Base-by-base conservation (phyloP, 2,113 vertebrate genomes). In the Entomyzon cyanotis region DNA sequence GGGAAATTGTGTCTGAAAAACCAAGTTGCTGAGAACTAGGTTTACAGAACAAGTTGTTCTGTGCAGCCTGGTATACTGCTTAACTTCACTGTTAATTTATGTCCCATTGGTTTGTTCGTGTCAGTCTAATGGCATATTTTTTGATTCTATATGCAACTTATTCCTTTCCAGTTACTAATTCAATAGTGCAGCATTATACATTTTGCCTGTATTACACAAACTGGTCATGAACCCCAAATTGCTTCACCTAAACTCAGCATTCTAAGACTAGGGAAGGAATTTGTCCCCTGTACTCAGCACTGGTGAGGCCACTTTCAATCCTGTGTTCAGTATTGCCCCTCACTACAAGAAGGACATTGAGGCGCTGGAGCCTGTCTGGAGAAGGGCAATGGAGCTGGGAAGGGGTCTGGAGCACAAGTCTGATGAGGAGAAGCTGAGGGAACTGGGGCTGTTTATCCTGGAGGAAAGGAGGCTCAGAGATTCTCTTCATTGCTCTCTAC, bases 291-390 rank as follows among this genome's bases (percentile, higher is more conserved):
- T 11, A 4, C 15, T 52, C 2, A 0, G 21, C 42, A 8, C 28
- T 35, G 56, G 8, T 50, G 41, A 73, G 39, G 23, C 20, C 6
- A 9, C 7, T 33, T 67, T 0, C 1, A 82, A 12, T 53, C 2
- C 21, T 39, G 15, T 30, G 5, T 11, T 50, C 18, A 12, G 5
- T 69, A 91, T 50, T 4, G 9, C 2, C 3, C 15, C 7, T 42
- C 7, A 8, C 6, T n/a, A 2, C 16, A 7, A 30, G 6, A 49
- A 23, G 11, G 53, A 33, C 4, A 3, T 3, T 16, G n/a, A 44
- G 17, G 3, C 49, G 52, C n/a, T 84, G 46, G 13, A 67, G 3
- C 0, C 0, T 4, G 4, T 55, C n/a, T 28, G 37, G 7, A 55
- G 19, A 60, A 52, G 13, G 4, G 15, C 22, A 59, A 22, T 0